A percentile compares a stretch with the other conserved stretches of the same genome.
Evolutionary conservation across 2,888 invertebrate genomes (phyloP).

Genomic region (Polyommatus icarus): DNA sequence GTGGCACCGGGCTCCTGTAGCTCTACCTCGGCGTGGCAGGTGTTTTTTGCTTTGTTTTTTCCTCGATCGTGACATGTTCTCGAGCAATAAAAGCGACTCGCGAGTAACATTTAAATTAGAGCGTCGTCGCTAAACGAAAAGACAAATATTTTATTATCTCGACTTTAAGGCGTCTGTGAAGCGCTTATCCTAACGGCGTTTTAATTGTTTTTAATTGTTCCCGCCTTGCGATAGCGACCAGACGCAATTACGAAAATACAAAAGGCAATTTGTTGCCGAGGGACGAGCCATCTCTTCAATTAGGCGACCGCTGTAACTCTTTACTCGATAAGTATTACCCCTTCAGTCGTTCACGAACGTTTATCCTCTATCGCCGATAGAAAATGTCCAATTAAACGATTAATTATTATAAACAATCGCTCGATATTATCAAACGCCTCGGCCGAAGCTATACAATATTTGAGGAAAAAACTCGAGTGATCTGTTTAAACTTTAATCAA

Average conservation of each 20-base stretch:
- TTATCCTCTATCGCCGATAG: neutral
- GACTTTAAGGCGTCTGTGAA: slow-evolving; percentile 21
- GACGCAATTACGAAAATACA: slow-evolving; percentile 26
- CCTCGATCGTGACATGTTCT: neutral
- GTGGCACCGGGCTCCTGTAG: neutral
- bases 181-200: slow-evolving; percentile 14
- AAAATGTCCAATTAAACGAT: neutral
- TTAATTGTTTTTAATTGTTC: slow-evolving; percentile 29
- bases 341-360: neutral
- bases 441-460: neutral
- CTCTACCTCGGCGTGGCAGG: slow-evolving; percentile 3
- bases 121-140: slow-evolving; percentile 13
- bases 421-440: neutral
- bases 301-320: slow-evolving; percentile 1
- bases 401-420: slow-evolving; percentile 4
- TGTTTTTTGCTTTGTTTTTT: neutral
- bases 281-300: neutral
- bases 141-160: slow-evolving; percentile 13
- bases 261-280: slow-evolving; percentile 28
- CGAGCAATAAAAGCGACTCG: neutral
- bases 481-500: slow-evolving; percentile 19
- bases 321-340: neutral
- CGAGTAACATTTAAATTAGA: slow-evolving; percentile 11
- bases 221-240: slow-evolving; percentile 26
- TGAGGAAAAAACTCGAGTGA: slow-evolving; percentile 9